Conservation (phyloP, 2,797 vertebrate species). For the Valencia hispanica region DNA sequence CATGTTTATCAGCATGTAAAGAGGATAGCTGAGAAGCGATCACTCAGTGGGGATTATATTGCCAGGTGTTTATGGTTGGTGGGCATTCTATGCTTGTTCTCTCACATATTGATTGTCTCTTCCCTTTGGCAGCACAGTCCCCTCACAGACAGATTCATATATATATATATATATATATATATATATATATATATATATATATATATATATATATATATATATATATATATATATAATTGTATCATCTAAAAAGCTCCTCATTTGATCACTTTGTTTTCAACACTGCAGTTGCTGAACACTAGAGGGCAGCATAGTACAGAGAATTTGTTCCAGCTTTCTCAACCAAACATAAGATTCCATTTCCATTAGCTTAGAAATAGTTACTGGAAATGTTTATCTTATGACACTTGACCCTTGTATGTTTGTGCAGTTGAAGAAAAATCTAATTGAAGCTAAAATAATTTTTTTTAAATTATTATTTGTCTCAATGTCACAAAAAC, state of each 20-base stretch:
- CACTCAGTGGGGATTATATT: background rate
- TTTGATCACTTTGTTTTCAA: background rate
- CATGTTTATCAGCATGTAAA: background rate
- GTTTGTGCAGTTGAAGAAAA: background rate
- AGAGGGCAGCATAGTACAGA: conserved; percentile 71
- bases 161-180: too few relatives aligned
- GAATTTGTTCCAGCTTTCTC: conserved; percentile 11
- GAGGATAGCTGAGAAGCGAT: background rate
- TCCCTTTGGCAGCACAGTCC: background rate
- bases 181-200: too few relatives aligned
- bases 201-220: too few relatives aligned
- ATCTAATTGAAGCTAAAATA: background rate
- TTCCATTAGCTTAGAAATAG: background rate
- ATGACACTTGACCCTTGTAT: too few relatives aligned
- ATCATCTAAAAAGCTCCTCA: background rate
- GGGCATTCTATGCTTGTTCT: background rate
- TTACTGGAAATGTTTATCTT: background rate
- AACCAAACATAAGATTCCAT: background rate
- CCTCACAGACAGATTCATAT: too few relatives aligned
- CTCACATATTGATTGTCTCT: background rate
- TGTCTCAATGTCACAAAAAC: background rate
- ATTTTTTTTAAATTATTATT: background rate
- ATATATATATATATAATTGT: too few relatives aligned
- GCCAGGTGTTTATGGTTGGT: too few relatives aligned
- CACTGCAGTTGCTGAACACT: conserved; percentile 43